phyloP scores from a whole-genome alignment of 1,140 invertebrate genomes.

The Drosophila pseudoananassae region DNA sequence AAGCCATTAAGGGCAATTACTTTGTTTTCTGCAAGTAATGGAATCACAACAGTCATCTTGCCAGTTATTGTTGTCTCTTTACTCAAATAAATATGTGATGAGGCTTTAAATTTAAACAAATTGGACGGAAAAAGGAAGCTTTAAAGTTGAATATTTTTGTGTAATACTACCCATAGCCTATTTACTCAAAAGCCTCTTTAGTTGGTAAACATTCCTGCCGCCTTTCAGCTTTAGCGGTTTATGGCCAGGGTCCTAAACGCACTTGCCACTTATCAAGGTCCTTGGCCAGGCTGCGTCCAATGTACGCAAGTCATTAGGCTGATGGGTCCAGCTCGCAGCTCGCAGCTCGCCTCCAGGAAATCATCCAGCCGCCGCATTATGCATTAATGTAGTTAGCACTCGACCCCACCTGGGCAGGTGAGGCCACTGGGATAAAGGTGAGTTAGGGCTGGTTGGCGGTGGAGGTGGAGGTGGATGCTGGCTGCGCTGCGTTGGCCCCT shows the following conservation, averaged over 20 bases:
- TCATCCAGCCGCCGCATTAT: slow-evolving; percentile 39
- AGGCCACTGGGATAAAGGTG: not conserved
- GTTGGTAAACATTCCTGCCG: not conserved
- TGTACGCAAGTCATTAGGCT: slow-evolving; percentile 62
- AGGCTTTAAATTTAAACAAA: too few relatives aligned
- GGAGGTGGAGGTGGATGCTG: too few relatives aligned
- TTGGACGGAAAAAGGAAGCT: not conserved
- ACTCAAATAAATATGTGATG: not conserved
- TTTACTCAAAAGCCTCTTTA: not conserved
- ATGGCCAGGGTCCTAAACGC: slow-evolving; percentile 52
- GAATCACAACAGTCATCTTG: not conserved
- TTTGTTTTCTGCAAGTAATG: slow-evolving; percentile 11
- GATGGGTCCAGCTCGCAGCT: slow-evolving; percentile 29
- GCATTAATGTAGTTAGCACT: slow-evolving; percentile 77
- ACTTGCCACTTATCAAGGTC: slow-evolving; percentile 64
- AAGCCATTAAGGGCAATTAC: slow-evolving; percentile 7
- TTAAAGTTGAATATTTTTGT: too few relatives aligned
- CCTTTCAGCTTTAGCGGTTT: slow-evolving; percentile 49
- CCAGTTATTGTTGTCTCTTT: not conserved
- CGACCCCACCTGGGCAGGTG: slow-evolving; percentile 26
- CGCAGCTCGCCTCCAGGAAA: too few relatives aligned
- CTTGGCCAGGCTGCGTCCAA: slow-evolving; percentile 45
- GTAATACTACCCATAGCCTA: too few relatives aligned
- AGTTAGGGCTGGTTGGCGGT: not conserved
- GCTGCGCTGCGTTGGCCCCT: not conserved